Evolutionary conservation across 2,888 invertebrate genomes (phyloP), one percentile per base, ranked within the genome.

Genomic region (Agrotis segetum): DNA sequence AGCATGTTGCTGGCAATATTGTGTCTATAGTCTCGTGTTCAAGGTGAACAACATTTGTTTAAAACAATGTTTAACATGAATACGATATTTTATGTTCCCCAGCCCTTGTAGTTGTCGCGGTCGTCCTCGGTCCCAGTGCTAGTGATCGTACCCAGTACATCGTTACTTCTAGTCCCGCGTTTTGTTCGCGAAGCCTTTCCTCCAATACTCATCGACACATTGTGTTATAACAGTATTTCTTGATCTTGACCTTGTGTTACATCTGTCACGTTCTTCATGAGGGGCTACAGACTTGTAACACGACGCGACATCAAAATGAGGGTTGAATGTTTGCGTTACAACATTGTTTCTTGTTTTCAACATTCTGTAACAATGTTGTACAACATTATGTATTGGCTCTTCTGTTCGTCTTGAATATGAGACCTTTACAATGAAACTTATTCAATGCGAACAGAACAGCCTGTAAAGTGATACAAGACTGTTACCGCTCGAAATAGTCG

Each of bases 81-180:
- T 47, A 13, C n/a, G 34, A 17, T 4, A 3, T 13, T 67, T 17
- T n/a, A n/a, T 44, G 21, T n/a, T 1, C 21, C 68, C 14, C n/a
- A 24, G 7, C 14, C 6, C 21, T 16, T 17, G 67, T 46, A 58
- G 44, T 16, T 7, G 24, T n/a, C 1, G 3, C 21, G 0, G 14
- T 19, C 21, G 60, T 55, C 68, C 75, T 40, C 29, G 74, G 55
- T 11, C 21, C 19, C 58, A 17, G 61, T 24, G 71, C 58, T 21
- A 49, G 62, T 40, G 50, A 47, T 68, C 71, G 68, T 70, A 67
- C 67, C 67, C 67, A 21, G 69, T 73, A 72, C 79, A 68, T 66
- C 59, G 81, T 86, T 83, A 91, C 90, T 89, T 92, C 92, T 93
- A 92, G 94, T 94, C 93, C 88, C 85, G 86, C 85, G 91, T 89